These are phyloP conservation scores for Triplophysa rosa DNA, from an alignment of 2,113 vertebrate genomes.

Conservation along the genomic window DNA sequence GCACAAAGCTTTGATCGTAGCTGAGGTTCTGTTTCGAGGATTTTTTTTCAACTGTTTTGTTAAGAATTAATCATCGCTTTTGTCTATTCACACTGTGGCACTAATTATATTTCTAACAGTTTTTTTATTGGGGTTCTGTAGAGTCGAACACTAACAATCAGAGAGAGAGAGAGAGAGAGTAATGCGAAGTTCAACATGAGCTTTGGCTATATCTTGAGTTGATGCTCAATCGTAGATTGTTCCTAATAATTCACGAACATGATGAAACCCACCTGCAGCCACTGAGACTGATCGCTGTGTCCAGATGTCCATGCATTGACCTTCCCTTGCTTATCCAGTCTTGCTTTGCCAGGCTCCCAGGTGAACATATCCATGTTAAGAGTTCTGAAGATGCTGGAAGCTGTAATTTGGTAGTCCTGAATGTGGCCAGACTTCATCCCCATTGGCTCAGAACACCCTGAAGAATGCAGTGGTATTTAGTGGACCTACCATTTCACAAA, in stretches of 20 bases:
- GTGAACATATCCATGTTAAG: constrained; percentile 99
- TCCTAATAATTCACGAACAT: not conserved
- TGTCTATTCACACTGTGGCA: too few relatives aligned
- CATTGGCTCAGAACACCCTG: constrained; percentile 96
- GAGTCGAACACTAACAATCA: too few relatives aligned
- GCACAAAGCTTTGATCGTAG: constrained; percentile 21
- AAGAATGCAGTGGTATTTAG: constrained; percentile 32
- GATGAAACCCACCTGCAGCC: constrained; percentile 87
- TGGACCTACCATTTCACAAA: not conserved
- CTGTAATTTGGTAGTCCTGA: constrained; percentile 93
- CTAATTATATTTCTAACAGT: too few relatives aligned
- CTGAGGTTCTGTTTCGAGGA: not conserved
- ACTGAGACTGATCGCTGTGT: constrained; percentile 95
- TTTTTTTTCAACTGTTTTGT: not conserved
- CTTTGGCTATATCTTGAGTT: too few relatives aligned
- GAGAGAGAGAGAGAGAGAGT: too few relatives aligned
- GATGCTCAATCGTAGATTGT: not conserved
- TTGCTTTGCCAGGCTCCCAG: constrained; percentile 96
- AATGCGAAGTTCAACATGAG: too few relatives aligned
- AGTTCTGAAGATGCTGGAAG: constrained; percentile 93
- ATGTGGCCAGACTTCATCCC: constrained; percentile 98
- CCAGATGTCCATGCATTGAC: constrained; percentile 98
- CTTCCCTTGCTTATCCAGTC: constrained; percentile 97
- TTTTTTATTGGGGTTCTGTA: too few relatives aligned
- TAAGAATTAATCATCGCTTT: not conserved